phyloP scores from a whole-genome alignment of 2,888 invertebrate genomes.

The Andrena bucephala region DNA sequence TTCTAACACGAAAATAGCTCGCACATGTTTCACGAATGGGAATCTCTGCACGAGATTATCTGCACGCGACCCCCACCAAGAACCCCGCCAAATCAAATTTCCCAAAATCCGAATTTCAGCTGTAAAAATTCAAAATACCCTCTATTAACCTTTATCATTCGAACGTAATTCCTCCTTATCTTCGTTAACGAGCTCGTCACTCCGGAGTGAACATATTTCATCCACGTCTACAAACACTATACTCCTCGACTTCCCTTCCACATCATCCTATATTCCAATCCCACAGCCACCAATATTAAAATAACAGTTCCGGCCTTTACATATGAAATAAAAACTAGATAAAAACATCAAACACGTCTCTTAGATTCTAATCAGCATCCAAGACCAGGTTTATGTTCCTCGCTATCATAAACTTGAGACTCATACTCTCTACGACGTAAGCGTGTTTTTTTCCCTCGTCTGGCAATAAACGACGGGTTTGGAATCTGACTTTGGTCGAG shows the following conservation, averaged over 20 bases:
- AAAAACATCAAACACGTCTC: neutral
- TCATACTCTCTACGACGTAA: neutral
- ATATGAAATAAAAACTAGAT: neutral
- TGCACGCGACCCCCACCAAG: too few relatives aligned
- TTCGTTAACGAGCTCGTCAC: neutral
- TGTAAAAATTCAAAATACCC: too few relatives aligned
- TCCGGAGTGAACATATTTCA: neutral
- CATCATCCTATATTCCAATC: neutral
- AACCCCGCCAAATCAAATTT: too few relatives aligned
- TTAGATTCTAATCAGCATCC: neutral
- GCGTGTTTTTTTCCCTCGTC: neutral
- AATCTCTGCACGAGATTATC: too few relatives aligned
- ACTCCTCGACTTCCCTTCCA: neutral
- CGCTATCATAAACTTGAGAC: neutral
- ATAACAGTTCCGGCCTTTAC: neutral
- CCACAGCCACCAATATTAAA: neutral
- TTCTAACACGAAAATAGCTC: neutral
- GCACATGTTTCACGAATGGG: neutral
- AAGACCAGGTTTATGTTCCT: neutral
- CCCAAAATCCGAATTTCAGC: too few relatives aligned
- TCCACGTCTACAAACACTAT: neutral
- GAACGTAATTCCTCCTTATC: neutral
- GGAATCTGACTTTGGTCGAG: neutral
- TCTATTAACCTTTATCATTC: too few relatives aligned
- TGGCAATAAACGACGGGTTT: neutral